Base-by-base conservation (phyloP, 1,140 invertebrate genomes). In the Meloidogyne chitwoodi region DNA sequence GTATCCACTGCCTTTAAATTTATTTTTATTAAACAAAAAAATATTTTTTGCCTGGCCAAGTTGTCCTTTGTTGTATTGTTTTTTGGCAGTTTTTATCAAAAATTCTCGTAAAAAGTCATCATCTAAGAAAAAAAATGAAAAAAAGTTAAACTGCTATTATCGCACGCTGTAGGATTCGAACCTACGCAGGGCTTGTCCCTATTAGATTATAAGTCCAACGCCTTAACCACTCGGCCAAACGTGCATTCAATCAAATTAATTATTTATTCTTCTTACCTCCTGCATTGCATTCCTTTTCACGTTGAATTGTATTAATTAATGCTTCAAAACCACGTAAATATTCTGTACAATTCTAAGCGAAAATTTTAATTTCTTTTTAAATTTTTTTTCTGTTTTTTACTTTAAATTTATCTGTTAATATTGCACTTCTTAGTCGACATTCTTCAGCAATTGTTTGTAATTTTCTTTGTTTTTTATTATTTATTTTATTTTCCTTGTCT, bases 61-160 rank as follows among this genome's bases (percentile, higher is more conserved):
- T 64, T 73, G 79, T 61, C 70, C 71, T 48, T 81, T 81, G 29
- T 70, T 72, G 41, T 64, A 76, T 34, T 81, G 79, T 5, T 61
- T 27, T 26, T 75, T 68, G 24, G 79, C 79, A 10, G 79, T 74
- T 70, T 81, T 81, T n/a, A 81, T 41, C 29, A 81, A 69, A 29
- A 81, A 44, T 74, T 77, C 31, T n/a, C 79, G 63, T 26, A 81
- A 27, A 74, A 81, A 81, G 67, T 72, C 74, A 27, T 78, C 79
- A 44, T 29, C 56, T 63, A 56, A 62, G n/a, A n/a, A n/a, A n/a
- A n/a, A n/a, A 78, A 62, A 56, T 19, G 0, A 31, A 31, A 26
- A 72, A 44, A 29, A 63, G 27, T 61, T 71, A 22, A 12, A 10
- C n/a, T 29, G 11, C 5, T 2, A 0, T 19, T 12, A 56, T 41